phyloP scores from a whole-genome alignment of 53 echinoderm and acorn worm species.

The Echinarachnius parma region DNA sequence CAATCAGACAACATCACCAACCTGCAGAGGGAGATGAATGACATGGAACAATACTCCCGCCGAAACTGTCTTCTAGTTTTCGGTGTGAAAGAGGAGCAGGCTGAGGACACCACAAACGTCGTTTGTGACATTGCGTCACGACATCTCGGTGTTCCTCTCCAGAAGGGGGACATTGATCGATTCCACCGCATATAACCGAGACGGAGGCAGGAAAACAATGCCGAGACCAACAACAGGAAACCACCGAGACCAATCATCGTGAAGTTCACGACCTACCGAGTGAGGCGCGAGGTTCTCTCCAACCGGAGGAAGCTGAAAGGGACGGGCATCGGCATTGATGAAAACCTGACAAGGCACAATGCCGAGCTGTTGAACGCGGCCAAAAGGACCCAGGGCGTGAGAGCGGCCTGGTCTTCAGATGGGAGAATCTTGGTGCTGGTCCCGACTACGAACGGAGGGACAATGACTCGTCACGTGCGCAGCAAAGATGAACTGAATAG shows the following conservation, averaged over 20 bases:
- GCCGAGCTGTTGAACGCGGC: not conserved
- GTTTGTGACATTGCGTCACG: conserved; percentile 3
- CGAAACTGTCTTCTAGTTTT: not conserved
- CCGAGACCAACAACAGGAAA: no score
- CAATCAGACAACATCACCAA: not conserved
- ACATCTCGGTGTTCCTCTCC: not conserved
- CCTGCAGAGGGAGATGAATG: not conserved
- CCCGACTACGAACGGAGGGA: not conserved
- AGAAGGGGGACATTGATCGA: not conserved
- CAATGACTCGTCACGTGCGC: not conserved
- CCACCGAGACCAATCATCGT: not conserved
- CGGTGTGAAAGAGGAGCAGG: conserved; percentile 1
- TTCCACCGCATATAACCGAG: not conserved
- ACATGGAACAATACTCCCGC: not conserved
- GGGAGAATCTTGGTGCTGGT: no score
- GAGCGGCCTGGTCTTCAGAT: not conserved
- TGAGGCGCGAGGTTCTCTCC: not conserved
- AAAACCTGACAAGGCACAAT: conserved; percentile 6
- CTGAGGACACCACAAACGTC: not conserved
- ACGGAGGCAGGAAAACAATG: no score
- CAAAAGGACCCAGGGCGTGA: no score
- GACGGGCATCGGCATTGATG: conserved; percentile 5
- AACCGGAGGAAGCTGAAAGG: conserved; percentile 11
- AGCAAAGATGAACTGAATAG: not conserved
- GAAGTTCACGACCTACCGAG: not conserved